Evolutionary conservation across 2,113 vertebrate genomes (phyloP).

Genomic region (Tachysurus fulvidraco): DNA sequence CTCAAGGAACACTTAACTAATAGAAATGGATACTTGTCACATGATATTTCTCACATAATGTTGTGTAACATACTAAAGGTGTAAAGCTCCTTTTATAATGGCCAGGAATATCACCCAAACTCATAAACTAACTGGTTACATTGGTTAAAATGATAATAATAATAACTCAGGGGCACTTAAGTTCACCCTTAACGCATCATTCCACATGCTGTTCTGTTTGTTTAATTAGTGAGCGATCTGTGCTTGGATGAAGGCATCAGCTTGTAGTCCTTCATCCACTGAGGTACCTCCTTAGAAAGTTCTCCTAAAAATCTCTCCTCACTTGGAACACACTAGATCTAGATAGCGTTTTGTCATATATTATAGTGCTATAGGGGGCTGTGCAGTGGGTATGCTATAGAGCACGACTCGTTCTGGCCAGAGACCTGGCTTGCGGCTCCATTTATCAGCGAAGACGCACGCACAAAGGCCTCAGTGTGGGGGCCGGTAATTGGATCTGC

Average conservation of each 20-base stretch:
- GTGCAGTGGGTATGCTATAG: conserved; percentile 39
- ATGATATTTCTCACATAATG: background rate
- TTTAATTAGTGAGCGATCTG: conserved; percentile 17
- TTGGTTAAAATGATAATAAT: background rate
- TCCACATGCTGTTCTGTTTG: conserved; percentile 22
- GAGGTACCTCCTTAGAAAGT: conserved; percentile 7
- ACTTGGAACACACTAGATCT: background rate
- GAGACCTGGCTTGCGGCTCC: conserved; percentile 47
- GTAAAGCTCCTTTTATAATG: background rate
- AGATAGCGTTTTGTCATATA: background rate
- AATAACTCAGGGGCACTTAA: background rate
- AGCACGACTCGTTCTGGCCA: conserved; percentile 34
- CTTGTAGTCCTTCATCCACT: conserved; percentile 14
- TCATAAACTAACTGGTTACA: background rate
- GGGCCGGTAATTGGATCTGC: conserved; percentile 60
- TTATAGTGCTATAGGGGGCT: conserved; percentile 25
- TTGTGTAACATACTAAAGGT: background rate
- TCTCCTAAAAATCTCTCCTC: conserved; percentile 12
- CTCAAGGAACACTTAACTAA: background rate
- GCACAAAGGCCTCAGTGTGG: conserved; percentile 62
- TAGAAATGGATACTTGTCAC: background rate
- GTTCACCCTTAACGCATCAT: conserved; percentile 4
- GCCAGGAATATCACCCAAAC: conserved; percentile 3
- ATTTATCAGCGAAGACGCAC: conserved; percentile 57
- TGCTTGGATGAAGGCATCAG: conserved; percentile 1